Conservation (phyloP, 1,140 invertebrate species). For the Lepidurus apus region DNA sequence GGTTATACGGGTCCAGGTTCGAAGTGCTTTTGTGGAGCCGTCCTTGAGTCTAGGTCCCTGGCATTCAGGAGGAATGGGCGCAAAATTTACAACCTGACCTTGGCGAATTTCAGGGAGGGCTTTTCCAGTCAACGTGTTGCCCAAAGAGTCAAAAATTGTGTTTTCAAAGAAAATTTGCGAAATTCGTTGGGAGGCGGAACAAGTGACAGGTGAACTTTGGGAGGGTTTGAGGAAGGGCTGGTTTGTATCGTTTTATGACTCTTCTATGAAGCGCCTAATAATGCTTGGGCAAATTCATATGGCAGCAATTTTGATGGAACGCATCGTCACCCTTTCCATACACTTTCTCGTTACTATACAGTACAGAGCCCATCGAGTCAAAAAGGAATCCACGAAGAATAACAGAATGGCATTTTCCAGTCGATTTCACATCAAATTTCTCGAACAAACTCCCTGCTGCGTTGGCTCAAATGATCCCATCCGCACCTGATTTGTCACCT, state of each 20-base stretch:
- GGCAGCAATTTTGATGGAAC: slow-evolving; percentile 9
- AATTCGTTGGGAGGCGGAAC: slow-evolving; percentile 8
- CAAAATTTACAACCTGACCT: too few species aligned
- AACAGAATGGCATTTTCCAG: not conserved
- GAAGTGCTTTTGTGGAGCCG: too few species aligned
- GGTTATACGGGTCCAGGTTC: too few species aligned
- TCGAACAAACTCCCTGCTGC: not conserved
- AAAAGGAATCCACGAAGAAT: not conserved
- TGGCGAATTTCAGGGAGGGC: too few species aligned
- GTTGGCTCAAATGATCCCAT: not conserved
- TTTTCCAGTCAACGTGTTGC: not conserved
- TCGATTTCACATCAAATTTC: slow-evolving; percentile 6
- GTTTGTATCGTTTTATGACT: not conserved
- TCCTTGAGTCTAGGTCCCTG: too few species aligned
- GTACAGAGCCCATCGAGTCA: not conserved
- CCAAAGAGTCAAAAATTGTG: too few species aligned
- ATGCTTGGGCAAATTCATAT: not conserved
- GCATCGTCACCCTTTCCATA: not conserved
- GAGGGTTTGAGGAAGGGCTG: not conserved
- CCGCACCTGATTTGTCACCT: slow-evolving; percentile 20
- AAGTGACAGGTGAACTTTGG: not conserved
- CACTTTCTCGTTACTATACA: not conserved
- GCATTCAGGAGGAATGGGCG: too few species aligned
- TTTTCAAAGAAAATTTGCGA: not conserved
- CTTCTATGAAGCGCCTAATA: not conserved